Evolutionary conservation across 1,140 invertebrate species (phyloP).

Genomic region (Dryas iulia): DNA sequence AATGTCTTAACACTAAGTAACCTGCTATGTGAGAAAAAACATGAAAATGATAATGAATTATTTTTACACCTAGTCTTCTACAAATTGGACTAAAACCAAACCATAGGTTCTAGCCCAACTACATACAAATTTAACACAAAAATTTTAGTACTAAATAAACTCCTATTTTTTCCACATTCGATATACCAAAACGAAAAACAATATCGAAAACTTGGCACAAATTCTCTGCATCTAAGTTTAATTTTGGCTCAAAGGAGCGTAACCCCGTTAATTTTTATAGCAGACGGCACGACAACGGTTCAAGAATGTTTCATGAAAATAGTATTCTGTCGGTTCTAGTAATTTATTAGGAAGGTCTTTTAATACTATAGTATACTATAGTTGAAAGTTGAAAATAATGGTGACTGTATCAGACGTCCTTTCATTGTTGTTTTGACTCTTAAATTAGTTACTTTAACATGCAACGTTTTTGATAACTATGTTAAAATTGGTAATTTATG

Average conservation of each 20-base stretch:
- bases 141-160: neutral
- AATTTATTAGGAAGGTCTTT: conserved; percentile 29
- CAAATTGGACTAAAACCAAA: neutral
- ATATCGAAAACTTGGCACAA: conserved; percentile 30
- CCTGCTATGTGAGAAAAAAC: too few species aligned
- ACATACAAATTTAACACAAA: neutral
- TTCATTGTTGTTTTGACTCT: neutral
- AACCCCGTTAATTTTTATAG: conserved; percentile 38
- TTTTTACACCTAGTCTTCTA: too few species aligned
- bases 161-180: neutral
- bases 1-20: too few species aligned
- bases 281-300: conserved; percentile 29
- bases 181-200: neutral
- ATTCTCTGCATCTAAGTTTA: conserved; percentile 27
- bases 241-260: conserved; percentile 32
- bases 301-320: conserved; percentile 37
- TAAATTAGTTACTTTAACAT: neutral
- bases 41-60: too few species aligned
- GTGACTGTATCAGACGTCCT: neutral
- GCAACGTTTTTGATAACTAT: neutral
- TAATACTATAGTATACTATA: conserved; percentile 14
- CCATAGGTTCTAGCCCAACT: neutral
- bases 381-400: neutral
- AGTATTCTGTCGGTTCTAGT: conserved; percentile 18
- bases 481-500: too few species aligned